Conservation (phyloP, 2,113 vertebrate species). For the Muscicapa adusta region DNA sequence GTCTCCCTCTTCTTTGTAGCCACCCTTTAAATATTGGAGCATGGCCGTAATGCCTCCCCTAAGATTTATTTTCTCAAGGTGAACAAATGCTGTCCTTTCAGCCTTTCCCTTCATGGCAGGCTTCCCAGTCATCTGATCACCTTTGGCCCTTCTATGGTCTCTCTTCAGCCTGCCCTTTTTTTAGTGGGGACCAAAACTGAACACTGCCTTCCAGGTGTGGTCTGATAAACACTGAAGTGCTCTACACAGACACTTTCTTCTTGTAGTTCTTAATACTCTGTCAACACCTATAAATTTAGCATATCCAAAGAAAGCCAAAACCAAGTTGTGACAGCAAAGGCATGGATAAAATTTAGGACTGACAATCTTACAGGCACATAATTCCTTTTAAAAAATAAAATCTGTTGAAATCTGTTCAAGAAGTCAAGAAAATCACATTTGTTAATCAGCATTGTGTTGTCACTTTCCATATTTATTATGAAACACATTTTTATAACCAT, state of each 20-base stretch:
- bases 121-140: background rate
- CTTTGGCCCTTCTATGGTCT: background rate
- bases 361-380: background rate
- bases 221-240: background rate
- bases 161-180: background rate
- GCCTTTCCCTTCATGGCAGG: background rate
- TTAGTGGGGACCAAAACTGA: background rate
- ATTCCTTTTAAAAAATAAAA: background rate
- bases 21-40: background rate
- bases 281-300: constrained; percentile 45
- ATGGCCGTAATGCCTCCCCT: background rate
- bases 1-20: background rate
- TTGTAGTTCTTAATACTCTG: constrained; percentile 7
- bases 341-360: constrained; percentile 9
- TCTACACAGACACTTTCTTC: background rate
- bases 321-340: constrained; percentile 6
- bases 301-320: constrained; percentile 19
- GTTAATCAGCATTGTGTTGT: constrained; percentile 37
- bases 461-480: constrained; percentile 49
- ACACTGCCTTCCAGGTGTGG: background rate
- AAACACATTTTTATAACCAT: constrained; percentile 28
- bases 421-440: background rate
- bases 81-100: background rate
- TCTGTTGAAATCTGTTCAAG: constrained; percentile 25
- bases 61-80: background rate